A percentile compares a stretch with the other conserved stretches of the same genome.
Conservation (phyloP, 1,140 invertebrate genomes). For the Lucilia sericata region DNA sequence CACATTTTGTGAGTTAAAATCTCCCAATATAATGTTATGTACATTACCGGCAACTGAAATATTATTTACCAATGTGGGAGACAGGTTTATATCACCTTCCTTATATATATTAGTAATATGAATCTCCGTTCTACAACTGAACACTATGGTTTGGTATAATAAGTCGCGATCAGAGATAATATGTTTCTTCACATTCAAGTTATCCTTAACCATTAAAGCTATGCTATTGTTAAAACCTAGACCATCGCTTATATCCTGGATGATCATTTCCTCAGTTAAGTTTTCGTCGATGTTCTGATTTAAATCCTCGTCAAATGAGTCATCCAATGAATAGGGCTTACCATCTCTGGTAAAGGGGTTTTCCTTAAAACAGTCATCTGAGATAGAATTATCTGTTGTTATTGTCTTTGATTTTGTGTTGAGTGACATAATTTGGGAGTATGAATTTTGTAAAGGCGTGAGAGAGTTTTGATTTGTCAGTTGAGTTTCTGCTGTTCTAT, state of each 20-base stretch:
- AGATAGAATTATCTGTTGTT: neutral
- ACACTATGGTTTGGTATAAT: neutral
- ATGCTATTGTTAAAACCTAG: neutral
- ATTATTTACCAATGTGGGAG: neutral
- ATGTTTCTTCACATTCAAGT: neutral
- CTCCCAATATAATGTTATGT: neutral
- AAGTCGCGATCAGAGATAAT: neutral
- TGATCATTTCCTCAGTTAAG: too few species aligned
- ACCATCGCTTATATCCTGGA: too few species aligned
- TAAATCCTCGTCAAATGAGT: too few species aligned
- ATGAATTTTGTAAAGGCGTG: neutral
- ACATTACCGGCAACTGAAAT: neutral
- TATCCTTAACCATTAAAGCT: neutral
- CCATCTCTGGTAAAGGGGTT: too few species aligned
- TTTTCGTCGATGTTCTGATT: too few species aligned
- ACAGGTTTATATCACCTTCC: neutral
- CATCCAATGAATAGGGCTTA: too few species aligned
- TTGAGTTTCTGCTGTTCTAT: neutral
- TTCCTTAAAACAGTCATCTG: too few species aligned
- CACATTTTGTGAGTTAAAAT: neutral
- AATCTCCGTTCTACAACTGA: neutral
- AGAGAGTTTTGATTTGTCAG: neutral
- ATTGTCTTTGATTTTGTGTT: too few species aligned
- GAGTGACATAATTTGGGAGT: too few species aligned
- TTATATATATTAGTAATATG: slow-evolving; percentile 5